Base-by-base conservation (phyloP, 1,140 invertebrate genomes). In the Littorina saxatilis region DNA sequence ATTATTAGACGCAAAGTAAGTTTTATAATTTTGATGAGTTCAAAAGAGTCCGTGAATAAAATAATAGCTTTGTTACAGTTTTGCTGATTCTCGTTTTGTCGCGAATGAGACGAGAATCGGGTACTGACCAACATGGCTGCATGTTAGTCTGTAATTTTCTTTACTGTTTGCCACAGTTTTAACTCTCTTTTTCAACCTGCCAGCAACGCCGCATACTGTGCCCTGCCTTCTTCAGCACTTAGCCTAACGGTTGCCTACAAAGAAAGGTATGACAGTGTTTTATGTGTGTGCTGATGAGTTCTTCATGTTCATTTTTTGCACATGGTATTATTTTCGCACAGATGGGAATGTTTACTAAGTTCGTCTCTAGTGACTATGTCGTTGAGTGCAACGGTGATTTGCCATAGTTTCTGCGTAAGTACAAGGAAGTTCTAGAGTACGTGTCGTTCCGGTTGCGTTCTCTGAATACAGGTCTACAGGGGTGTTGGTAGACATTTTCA, bases 101-200 rank as follows among this genome's bases (percentile, higher is more conserved):
- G 70, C 9, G 39, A 50, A 50, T 50, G 50, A 68, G 3, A 27
- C 40, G 13, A 20, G 40, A 70, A 63, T 85, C 81, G 87, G 88
- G 88, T 85, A 87, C 87, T 91, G 91, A 90, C 89, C 86, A 90
- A 91, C 90, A 93, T 91, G 89, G 86, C 84, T 84, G 90, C 84
- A 87, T 91, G 90, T 90, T 92, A 90, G 91, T 89, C 89, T 91
- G 91, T 55, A 87, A 91, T 92, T 93, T 92, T 93, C 92, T 93
- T 93, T 93, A 90, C 89, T 93, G 92, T 93, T 93, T 93, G 92
- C 92, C 92, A 92, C 50, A 40, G 80, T 81, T 73, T 81, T 81
- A 78, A 66, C 55, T 78, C 76, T 78, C 76, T 78, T 58, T 78
- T 78, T 78, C 63, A 73, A 47, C 50, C 74, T 72, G 81, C 39